A percentile compares a stretch with the other conserved stretches of the same genome.
Conservation (phyloP, 2,797 vertebrate genomes). For the Cuniculus paca region DNA sequence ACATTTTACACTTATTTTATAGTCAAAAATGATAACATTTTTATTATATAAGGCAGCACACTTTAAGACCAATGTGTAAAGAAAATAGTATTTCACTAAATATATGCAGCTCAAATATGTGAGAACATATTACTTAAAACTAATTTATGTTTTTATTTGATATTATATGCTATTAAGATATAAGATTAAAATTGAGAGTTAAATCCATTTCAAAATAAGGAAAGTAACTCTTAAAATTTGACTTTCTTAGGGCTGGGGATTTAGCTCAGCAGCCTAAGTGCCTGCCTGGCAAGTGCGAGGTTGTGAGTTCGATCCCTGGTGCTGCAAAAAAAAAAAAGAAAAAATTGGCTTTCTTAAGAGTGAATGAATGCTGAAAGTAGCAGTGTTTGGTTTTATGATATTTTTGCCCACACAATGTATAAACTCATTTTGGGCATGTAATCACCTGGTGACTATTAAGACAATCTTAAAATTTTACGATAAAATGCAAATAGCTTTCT, state of each 20-base stretch:
- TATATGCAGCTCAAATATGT: background rate
- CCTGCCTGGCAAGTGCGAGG: no score
- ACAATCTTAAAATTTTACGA: background rate
- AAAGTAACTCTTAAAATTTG: background rate
- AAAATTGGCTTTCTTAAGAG: background rate
- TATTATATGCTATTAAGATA: background rate
- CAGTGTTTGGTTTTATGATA: background rate
- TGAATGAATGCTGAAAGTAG: background rate
- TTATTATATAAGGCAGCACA: slow-evolving; percentile 22
- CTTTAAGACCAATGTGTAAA: background rate
- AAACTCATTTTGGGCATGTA: background rate
- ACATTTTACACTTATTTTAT: background rate
- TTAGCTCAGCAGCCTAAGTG: no score
- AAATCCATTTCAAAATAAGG: background rate
- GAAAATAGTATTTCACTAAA: slow-evolving; percentile 3
- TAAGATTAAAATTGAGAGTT: background rate
- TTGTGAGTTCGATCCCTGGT: no score
- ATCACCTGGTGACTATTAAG: background rate
- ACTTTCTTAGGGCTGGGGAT: no score
- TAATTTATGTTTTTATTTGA: background rate
- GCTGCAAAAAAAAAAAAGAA: no score
- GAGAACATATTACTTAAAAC: background rate
- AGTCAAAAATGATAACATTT: background rate
- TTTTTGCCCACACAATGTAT: background rate
- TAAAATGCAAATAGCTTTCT: background rate